Percentiles rank a stretch among this genome's conserved stretches.
Conservation (phyloP, 2,797 vertebrate species). For the Hipposideros larvatus region DNA sequence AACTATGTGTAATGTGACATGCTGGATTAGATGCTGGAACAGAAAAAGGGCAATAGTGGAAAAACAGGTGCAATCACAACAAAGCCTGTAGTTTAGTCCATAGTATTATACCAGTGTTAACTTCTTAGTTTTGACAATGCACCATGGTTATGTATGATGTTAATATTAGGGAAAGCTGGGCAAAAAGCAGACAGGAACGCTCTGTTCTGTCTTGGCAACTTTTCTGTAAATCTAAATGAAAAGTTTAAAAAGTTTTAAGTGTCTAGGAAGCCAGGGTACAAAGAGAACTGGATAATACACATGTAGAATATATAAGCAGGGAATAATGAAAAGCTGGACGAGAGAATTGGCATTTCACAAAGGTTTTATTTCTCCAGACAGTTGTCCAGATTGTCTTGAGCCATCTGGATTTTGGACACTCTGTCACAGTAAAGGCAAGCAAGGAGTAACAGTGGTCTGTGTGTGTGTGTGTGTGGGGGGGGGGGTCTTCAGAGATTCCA, state of each 20-base stretch:
- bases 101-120: too few relatives aligned
- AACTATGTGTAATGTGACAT: neutral
- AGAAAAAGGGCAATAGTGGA: conserved; percentile 27
- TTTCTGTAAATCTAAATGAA: conserved; percentile 63
- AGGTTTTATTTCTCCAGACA: neutral
- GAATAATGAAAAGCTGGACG: conserved; percentile 40
- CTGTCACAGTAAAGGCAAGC: neutral
- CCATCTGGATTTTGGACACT: neutral
- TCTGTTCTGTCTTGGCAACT: conserved; percentile 47
- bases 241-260: neutral
- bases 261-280: conserved; percentile 4
- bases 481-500: neutral
- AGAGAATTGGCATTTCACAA: neutral
- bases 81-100: conserved; percentile 6
- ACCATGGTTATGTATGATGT: too few relatives aligned
- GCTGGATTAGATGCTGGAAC: conserved; percentile 40
- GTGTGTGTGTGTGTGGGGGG: fast-evolving
- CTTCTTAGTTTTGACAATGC: too few relatives aligned
- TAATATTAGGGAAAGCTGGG: neutral
- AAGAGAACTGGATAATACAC: conserved; percentile 28
- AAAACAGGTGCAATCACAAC: conserved; percentile 36
- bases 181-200: conserved; percentile 29
- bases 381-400: neutral
- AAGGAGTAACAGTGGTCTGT: neutral
- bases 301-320: conserved; percentile 36